These are phyloP conservation scores for Melanotaenia boesemani DNA, from an alignment of 2,797 vertebrate species.

Conservation along the genomic window DNA sequence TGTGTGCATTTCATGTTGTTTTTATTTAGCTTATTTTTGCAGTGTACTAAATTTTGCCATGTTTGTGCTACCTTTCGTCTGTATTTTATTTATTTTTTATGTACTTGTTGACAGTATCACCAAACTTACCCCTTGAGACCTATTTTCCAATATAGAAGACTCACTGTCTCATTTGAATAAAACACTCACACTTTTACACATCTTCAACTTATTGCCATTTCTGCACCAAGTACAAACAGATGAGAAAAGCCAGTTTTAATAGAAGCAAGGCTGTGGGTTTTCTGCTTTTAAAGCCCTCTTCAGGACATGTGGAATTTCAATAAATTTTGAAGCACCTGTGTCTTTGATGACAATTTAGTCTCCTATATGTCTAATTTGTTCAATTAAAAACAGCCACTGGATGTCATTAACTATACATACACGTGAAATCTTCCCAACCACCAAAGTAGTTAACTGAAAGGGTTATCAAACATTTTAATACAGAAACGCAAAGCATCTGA, in stretches of 20 bases:
- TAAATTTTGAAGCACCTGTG: constrained; percentile 16
- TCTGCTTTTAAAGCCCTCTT: not conserved
- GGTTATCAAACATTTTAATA: not conserved
- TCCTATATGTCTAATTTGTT: not conserved
- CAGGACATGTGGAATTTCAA: constrained; percentile 42
- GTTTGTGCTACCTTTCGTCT: constrained; percentile 1
- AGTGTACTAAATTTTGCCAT: not conserved
- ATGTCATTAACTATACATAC: not conserved
- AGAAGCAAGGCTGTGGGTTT: not conserved
- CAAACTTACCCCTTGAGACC: constrained; percentile 5
- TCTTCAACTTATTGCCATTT: constrained; percentile 9
- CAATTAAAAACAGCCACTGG: not conserved
- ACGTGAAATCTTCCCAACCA: not conserved
- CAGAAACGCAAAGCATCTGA: constrained; percentile 4
- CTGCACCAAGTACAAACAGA: not conserved
- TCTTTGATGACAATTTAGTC: constrained; percentile 27
- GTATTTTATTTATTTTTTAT: not conserved
- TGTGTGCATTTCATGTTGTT: constrained; percentile 1
- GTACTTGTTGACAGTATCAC: not conserved
- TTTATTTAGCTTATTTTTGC: not conserved
- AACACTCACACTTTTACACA: constrained; percentile 17
- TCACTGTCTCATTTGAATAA: constrained; percentile 27
- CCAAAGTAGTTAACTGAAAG: not conserved
- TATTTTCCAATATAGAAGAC: constrained; percentile 12
- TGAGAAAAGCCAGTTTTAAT: not conserved